Percentiles rank a stretch among this genome's conserved stretches.
Conservation (phyloP, 2,888 invertebrate species). For the Brachyopa scutellaris region DNA sequence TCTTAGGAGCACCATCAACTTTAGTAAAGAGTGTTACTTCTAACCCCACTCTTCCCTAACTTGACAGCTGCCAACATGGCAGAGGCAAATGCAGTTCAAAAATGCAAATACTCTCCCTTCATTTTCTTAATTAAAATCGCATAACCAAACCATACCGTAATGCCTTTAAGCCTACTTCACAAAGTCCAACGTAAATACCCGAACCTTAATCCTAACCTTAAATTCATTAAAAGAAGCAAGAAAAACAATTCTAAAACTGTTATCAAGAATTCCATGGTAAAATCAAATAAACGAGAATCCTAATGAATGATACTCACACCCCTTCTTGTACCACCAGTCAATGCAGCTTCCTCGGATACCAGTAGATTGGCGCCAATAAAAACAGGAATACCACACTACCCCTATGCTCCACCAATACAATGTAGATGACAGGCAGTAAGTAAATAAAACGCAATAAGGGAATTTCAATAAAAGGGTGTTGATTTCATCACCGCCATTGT, state of each 20-base stretch:
- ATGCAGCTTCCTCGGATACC: not conserved
- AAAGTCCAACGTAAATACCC: too few relatives aligned
- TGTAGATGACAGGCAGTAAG: conserved; percentile 42
- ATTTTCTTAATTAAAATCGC: too few relatives aligned
- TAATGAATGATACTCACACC: not conserved
- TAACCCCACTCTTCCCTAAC: too few relatives aligned
- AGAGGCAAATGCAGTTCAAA: too few relatives aligned
- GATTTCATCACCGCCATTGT: conserved; percentile 70
- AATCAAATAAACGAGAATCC: not conserved
- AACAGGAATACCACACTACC: not conserved
- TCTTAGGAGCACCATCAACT: too few relatives aligned
- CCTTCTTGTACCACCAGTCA: not conserved
- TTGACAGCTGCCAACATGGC: too few relatives aligned
- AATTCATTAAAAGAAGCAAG: not conserved
- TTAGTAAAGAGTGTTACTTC: too few relatives aligned
- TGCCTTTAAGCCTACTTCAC: too few relatives aligned
- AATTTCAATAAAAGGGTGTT: conserved; percentile 70
- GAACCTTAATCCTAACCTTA: not conserved
- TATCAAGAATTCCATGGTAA: too few relatives aligned
- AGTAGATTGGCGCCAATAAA: not conserved
- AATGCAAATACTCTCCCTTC: too few relatives aligned
- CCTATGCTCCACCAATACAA: conserved; percentile 21
- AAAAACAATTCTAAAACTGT: too few relatives aligned
- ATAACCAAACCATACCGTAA: too few relatives aligned
- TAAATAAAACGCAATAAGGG: conserved; percentile 69